phyloP scores from a whole-genome alignment of 2,797 vertebrate genomes.

The Lepilemur ruficaudatus region DNA sequence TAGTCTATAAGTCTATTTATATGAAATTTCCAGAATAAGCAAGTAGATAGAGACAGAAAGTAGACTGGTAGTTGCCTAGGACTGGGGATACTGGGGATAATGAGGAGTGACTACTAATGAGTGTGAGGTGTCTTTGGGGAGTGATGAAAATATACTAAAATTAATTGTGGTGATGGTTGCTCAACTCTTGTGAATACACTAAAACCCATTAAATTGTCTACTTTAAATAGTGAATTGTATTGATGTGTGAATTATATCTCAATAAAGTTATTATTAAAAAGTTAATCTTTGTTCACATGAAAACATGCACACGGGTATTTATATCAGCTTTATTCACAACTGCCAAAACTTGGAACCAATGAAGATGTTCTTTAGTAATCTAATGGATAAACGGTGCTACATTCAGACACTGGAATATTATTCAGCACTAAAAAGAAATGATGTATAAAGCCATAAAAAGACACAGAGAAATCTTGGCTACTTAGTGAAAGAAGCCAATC shows the following conservation, averaged over 20 bases:
- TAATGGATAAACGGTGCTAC: background rate
- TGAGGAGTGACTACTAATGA: background rate
- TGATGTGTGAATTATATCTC: background rate
- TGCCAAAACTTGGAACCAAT: background rate
- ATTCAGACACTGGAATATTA: background rate
- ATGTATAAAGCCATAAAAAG: background rate
- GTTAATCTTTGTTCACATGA: background rate
- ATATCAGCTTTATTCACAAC: background rate
- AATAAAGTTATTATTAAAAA: background rate
- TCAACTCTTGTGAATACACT: background rate
- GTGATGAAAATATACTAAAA: background rate
- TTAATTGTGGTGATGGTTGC: background rate
- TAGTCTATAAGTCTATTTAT: background rate
- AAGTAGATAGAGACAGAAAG: background rate
- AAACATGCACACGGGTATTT: background rate
- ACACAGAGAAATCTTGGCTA: background rate
- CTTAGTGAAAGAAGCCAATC: background rate
- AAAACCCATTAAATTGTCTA: background rate
- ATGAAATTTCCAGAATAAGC: background rate
- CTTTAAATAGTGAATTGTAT: background rate
- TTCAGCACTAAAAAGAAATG: background rate
- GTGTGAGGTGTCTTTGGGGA: background rate
- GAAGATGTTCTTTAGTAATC: background rate
- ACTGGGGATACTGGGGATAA: background rate
- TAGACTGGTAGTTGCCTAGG: background rate